Evolutionary conservation across 2,888 invertebrate genomes (phyloP), one percentile per base, ranked within the genome.

Genomic region (Drosophila neotestacea): DNA sequence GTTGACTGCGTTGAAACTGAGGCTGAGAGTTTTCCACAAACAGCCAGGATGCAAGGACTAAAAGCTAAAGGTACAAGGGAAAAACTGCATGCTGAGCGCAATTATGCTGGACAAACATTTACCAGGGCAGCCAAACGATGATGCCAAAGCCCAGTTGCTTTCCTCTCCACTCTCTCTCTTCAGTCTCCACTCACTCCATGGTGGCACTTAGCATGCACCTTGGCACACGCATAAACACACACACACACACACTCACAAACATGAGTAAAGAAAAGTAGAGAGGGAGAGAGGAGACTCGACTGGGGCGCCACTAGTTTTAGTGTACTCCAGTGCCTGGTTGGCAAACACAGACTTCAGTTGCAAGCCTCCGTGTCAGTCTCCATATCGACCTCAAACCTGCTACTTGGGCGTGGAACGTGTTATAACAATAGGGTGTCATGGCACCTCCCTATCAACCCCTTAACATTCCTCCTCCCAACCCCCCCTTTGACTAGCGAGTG

Each of bases 71-170:
- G 50, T 44, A 50, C 30, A 54, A 61, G 60, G 76, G 73, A 77
- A 85, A 85, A 56, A 56, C 73, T 86, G 88, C 86, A 85, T 82
- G 86, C 88, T 89, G 84, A 73, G 87, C 80, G 90, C 90, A 88
- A 88, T 89, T 88, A 88, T 88, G 80, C 85, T 85, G 80, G 84
- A 87, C 87, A 87, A 89, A 89, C 82, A 88, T 85, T 87, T 84
- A 51, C 81, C 74, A 82, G 80, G 48, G 38, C 65, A 61, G 60
- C 59, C 66, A 55, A 64, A 69, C 59, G 64, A 62, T 54, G 66
- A 36, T 58, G 64, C 75, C 42, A 59, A 6, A 46, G 54, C 46
- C 56, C 47, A 56, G 52, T 46, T 48, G 47, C 47, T 42, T 7
- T 6, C 13, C 27, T 6, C 28, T 9, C 0, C 22, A 22, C 34